Evolutionary conservation across 2,888 invertebrate genomes (phyloP).

Genomic region (Helicoverpa assulta): DNA sequence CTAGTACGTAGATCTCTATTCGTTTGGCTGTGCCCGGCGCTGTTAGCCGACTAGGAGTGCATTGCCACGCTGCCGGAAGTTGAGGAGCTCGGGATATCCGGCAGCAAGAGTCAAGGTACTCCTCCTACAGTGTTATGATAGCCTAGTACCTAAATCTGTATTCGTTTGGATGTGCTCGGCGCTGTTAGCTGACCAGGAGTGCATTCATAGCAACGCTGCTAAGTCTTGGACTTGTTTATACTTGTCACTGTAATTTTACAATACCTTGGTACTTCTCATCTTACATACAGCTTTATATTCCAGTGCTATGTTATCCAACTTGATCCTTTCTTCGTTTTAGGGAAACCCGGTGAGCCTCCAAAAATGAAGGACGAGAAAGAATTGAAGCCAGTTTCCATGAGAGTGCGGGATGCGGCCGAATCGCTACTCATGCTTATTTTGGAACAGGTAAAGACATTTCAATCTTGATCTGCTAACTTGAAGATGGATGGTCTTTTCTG

Average conservation of each 20-base stretch:
- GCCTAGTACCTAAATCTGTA: slow-evolving; percentile 6
- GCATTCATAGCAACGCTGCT: not conserved
- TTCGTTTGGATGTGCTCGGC: not conserved
- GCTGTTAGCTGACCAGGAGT: not conserved
- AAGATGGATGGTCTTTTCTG: no score
- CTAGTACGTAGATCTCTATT: slow-evolving; percentile 1
- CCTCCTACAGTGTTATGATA: not conserved
- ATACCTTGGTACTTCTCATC: no score
- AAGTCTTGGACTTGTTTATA: no score
- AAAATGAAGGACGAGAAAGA: slow-evolving; percentile 99
- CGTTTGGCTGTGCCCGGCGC: slow-evolving; percentile 97
- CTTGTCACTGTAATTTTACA: no score
- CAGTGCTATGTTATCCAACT: not conserved
- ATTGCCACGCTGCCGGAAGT: slow-evolving; percentile 50
- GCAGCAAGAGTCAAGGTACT: slow-evolving; percentile 94
- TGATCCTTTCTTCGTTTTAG: slow-evolving; percentile 60
- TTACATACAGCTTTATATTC: not conserved
- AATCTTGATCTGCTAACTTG: no score
- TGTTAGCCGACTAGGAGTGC: slow-evolving; percentile 97
- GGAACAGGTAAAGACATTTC: slow-evolving; percentile 92
- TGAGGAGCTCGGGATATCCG: slow-evolving; percentile 95
- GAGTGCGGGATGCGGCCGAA: slow-evolving; percentile 99
- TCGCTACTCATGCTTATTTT: slow-evolving; percentile 96
- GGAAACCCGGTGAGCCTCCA: slow-evolving; percentile 96
- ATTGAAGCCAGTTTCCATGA: slow-evolving; percentile 98